Evolutionary conservation across 2,113 vertebrate species (phyloP).

Genomic region (Noturus placidus): DNA sequence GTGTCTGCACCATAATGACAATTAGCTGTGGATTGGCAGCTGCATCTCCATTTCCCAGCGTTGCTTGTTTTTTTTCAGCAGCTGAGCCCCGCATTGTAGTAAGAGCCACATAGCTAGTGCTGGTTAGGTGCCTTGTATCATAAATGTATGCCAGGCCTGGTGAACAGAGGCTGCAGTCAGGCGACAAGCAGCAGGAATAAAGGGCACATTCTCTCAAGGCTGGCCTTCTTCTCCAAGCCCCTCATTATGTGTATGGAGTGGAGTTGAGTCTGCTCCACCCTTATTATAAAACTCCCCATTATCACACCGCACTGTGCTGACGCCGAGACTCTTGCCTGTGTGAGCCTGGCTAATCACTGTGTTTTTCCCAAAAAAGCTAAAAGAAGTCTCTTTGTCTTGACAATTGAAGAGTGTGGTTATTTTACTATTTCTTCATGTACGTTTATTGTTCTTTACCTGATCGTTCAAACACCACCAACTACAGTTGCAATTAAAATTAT

Average conservation of each 20-base stretch:
- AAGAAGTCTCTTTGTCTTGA: constrained; percentile 12
- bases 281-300: constrained; percentile 56
- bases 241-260: constrained; percentile 54
- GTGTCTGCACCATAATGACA: constrained; percentile 19
- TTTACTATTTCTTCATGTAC: neutral
- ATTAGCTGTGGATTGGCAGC: constrained; percentile 40
- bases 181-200: constrained; percentile 49
- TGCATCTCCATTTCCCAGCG: constrained; percentile 38
- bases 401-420: neutral
- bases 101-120: constrained; percentile 42
- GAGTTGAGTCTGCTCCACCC: constrained; percentile 48
- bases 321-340: constrained; percentile 30
- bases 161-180: constrained; percentile 55
- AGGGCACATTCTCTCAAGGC: constrained; percentile 52
- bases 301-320: constrained; percentile 41
- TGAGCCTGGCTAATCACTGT: constrained; percentile 43
- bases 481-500: too few species aligned
- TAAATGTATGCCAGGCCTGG: constrained; percentile 50
- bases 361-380: constrained; percentile 3
- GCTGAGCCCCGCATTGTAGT: constrained; percentile 44
- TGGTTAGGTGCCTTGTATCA: constrained; percentile 49
- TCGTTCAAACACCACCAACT: neutral
- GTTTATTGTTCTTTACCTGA: constrained; percentile 19
- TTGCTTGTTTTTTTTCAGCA: constrained; percentile 40
- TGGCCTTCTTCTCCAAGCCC: constrained; percentile 45